Base-by-base conservation (phyloP, 2,888 invertebrate genomes). In the Aleiodes testaceus region DNA sequence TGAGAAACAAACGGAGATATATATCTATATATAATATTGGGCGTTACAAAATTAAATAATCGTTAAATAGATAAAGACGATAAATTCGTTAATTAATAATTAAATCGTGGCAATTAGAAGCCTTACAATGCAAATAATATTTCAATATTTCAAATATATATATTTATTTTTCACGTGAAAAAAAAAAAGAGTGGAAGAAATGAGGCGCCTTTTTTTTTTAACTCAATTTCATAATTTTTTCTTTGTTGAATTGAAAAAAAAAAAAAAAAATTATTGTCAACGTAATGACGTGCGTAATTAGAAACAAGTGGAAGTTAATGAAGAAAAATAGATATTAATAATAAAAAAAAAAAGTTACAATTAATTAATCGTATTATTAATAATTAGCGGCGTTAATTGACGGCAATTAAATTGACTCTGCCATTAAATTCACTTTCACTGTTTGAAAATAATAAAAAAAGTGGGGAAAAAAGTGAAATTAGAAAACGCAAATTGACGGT, bases 21-120 rank as follows among this genome's bases (percentile, higher is more conserved):
- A 65, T 55, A 70, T 47, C 45, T 53, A 65, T 69, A 61, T 71
- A 70, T 70, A 53, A 70, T 70, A 68, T 70, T 59, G 61, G 63
- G 69, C 71, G 75, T 76, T 59, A 75, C 63, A 74, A 71, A 76
- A 77, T 77, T 78, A 78, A 78, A 78, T 78, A 77, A 76, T 78
- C 67, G 66, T 74, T 78, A 78, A 78, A 78, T 78, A 78, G 75
- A 76, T 75, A 66, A 63, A 73, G 69, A 72, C 66, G 71, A 74
- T 73, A 74, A 69, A 36, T 74, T 36, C 71, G 70, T 66, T 74
- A 16, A 72, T 72, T 74, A 69, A 70, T 75, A 69, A 74, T 77
- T 53, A 71, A 61, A 63, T 73, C 72, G 70, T 66, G 75, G 71
- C 66, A 73, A 22, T n/a, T 65, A 52, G 68, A 64, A 72, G 69